Evolutionary conservation across 2,888 invertebrate species (phyloP), one percentile per base, ranked within the genome.

Genomic region (Euplagia quadripunctaria): DNA sequence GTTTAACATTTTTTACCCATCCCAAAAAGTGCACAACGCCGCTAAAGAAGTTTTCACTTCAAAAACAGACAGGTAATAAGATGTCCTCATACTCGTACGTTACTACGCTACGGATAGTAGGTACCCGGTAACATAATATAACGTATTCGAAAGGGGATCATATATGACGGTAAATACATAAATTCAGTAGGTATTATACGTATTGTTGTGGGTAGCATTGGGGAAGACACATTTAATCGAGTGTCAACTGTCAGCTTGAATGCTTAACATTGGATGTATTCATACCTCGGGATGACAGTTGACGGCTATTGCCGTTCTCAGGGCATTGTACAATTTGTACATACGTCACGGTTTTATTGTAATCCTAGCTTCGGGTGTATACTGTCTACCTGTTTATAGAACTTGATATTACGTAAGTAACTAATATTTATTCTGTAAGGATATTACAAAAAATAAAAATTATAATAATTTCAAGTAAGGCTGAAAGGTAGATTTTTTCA

Each of bases 171-270:
- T 8, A 70, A 31, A 67, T 65, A 55, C 66, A 12, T 31, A 31
- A 31, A 31, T 65, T 58, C n/a, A 58, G 49, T 31, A 61, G 14
- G 31, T 69, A 64, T 68, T 67, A 64, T 43, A 64, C 7, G 61
- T 68, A 64, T 52, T 58, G 42, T 51, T 51, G 68, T 46, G n/a
- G n/a, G 12, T 41, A 12, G n/a, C 43, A 20, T 20, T 20, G 20
- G 43, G 55, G 69, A 68, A 76, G 74, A 81, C 76, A 76, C 64
- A 75, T 74, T 80, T 82, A 84, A 84, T 83, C 79, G 84, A 80
- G 79, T 83, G 84, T 80, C 84, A 80, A 67, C 74, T 76, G 65
- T 70, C 70, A 66, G 65, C 70, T 58, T 58, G 65, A 42, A 58
- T 74, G 74, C 71, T 77, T 80, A 74, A 79, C 80, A 75, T 65